A percentile compares a stretch with the other conserved stretches of the same genome.
Conservation (phyloP, 1,140 invertebrate genomes). For the Pogonognathellus flavescens region DNA sequence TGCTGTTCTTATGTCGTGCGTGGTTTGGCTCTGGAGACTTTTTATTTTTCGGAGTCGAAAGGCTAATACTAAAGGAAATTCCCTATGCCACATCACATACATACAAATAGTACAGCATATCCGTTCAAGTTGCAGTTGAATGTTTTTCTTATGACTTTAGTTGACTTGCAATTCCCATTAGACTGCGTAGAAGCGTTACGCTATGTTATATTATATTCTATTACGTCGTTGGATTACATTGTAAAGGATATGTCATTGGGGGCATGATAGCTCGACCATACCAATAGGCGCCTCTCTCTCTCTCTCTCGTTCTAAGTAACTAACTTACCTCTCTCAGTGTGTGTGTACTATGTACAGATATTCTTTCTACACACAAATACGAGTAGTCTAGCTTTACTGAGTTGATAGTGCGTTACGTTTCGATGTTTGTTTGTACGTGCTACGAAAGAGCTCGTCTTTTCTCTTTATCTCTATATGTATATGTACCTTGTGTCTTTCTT, state of each 20-base stretch:
- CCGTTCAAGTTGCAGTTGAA: conserved; percentile 30
- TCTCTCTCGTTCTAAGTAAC: not conserved
- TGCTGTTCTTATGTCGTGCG: not conserved
- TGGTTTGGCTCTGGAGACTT: conserved; percentile 29
- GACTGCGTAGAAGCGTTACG: conserved; percentile 24
- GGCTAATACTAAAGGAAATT: conserved; percentile 22
- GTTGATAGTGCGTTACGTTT: conserved; percentile 49
- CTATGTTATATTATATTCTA: conserved; percentile 43
- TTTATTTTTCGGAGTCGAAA: conserved; percentile 35
- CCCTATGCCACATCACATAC: not conserved
- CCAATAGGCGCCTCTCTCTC: not conserved
- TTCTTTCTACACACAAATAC: no score
- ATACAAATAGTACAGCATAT: conserved; percentile 31
- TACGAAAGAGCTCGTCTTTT: conserved; percentile 24
- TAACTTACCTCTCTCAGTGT: not conserved
- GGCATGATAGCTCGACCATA: not conserved
- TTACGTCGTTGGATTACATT: conserved; percentile 36
- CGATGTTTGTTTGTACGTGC: conserved; percentile 46
- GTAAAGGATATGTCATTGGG: conserved; percentile 42
- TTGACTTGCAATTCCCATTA: conserved; percentile 44
- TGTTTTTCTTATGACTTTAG: conserved; percentile 49
- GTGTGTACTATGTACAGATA: no score
- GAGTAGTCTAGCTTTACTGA: not conserved
- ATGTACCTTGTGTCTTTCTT: conserved; percentile 6
- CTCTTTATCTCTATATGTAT: conserved; percentile 6